Conservation (phyloP, 2,888 invertebrate genomes). For the Andrena camellia region DNA sequence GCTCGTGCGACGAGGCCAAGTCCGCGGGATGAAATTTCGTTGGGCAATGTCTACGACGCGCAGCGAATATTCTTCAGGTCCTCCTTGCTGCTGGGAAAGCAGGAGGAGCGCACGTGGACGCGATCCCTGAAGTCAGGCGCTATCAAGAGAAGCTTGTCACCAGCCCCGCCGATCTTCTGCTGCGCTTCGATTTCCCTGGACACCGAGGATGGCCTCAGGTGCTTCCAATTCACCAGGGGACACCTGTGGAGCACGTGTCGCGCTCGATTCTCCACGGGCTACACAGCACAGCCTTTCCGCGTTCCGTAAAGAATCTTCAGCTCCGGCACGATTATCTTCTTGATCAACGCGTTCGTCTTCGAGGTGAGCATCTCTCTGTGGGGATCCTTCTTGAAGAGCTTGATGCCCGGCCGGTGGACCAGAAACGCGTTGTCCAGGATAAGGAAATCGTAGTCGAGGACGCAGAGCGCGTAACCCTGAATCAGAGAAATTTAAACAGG, state of each 20-base stretch:
- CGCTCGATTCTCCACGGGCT: slow-evolving; percentile 81
- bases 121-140: not conserved
- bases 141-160: slow-evolving; percentile 13
- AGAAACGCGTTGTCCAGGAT: slow-evolving; percentile 97
- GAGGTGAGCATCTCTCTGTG: slow-evolving; percentile 91
- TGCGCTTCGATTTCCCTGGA: not conserved
- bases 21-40: slow-evolving; percentile 21
- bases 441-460: slow-evolving; percentile 96
- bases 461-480: slow-evolving; percentile 96
- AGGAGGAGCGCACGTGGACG: slow-evolving; percentile 23
- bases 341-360: slow-evolving; percentile 92
- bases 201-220: slow-evolving; percentile 24
- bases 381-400: slow-evolving; percentile 92
- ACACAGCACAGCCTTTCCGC: slow-evolving; percentile 93
- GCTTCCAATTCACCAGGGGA: slow-evolving; percentile 19
- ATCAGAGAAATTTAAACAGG: not conserved
- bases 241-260: slow-evolving; percentile 54
- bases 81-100: not conserved
- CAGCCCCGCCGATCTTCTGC: not conserved
- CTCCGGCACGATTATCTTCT: slow-evolving; percentile 93
- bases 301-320: slow-evolving; percentile 93
- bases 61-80: slow-evolving; percentile 31
- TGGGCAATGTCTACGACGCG: slow-evolving; percentile 9
- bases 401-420: slow-evolving; percentile 96
- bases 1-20: slow-evolving; percentile 7